Evolutionary conservation across 1,140 invertebrate species (phyloP).

Genomic region (Bombus vancouverensis): DNA sequence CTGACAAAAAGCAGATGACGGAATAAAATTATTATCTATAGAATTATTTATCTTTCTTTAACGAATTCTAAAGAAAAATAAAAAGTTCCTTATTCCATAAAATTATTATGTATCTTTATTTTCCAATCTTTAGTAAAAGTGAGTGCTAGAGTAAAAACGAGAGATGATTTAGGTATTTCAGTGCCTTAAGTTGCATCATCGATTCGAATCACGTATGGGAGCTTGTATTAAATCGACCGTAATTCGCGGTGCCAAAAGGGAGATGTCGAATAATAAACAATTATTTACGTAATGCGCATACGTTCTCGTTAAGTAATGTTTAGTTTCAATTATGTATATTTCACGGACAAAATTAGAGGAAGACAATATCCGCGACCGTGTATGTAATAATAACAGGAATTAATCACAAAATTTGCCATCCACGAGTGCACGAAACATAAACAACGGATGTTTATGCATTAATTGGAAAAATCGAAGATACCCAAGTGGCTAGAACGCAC

Average conservation of each 20-base stretch:
- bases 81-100: no score
- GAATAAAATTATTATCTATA: no score
- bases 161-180: no score
- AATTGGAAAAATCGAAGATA: neutral
- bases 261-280: neutral
- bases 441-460: neutral
- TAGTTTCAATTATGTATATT: neutral
- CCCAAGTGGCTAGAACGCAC: no score
- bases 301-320: neutral
- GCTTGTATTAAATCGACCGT: neutral
- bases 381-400: neutral
- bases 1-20: neutral
- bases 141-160: neutral
- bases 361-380: no score
- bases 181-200: neutral
- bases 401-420: neutral
- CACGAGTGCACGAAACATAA: neutral
- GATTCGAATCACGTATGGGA: neutral
- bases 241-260: neutral
- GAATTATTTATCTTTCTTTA: no score
- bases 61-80: no score
- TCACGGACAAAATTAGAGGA: neutral
- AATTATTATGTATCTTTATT: neutral
- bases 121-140: neutral
- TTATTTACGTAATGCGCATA: neutral